Base-by-base conservation (phyloP, 53 echinoderm and acorn worm species). In the Mesocentrotus franciscanus region DNA sequence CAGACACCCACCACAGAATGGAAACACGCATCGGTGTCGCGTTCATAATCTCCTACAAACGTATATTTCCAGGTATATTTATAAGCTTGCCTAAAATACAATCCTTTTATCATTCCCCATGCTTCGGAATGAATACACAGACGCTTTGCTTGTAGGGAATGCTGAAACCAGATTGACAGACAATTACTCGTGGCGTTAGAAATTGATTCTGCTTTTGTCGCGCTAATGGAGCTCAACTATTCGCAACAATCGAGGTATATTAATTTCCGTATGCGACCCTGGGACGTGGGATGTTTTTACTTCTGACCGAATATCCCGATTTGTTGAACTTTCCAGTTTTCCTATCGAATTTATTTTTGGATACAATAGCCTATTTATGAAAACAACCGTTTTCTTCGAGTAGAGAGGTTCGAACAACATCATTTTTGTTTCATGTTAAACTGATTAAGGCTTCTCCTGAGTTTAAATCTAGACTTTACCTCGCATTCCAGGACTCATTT, bases 21-120 rank as follows among this genome's bases (percentile, higher is more conserved):
- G 22, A 42, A 81, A 81, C 87, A 87, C 20, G 22, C 87, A n/a
- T 27, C 9, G 57, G 87, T 56, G 35, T 58, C 87, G 87, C 58
- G 56, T 58, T 56, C 87, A 57, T 85, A 87, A 87, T 85, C 59
- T 27, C n/a, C 27, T 87, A 58, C 87, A 57, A 87, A 87, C 22
- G 84, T 84, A 58, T 56, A 57, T 87, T 59, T 87, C 87, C 87
- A 87, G 87, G 87, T 87, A 87, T 85, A 57, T 85, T 85, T 85
- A 85, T 49, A 49, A 87, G 57, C 87, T 87, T n/a, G 81, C 35
- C 17, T 16, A 87, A 58, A 57, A 57, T 56, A 87, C 58, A 57
- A 29, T 59, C 4, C 27, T 57, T 27, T 85, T 20, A 85, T 85
- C 56, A 56, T 17, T 56, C 22, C 12, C 87, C 87, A 87, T 11